Evolutionary conservation across 2,113 vertebrate species (phyloP).

Genomic region (Craseonycteris thonglongyai): DNA sequence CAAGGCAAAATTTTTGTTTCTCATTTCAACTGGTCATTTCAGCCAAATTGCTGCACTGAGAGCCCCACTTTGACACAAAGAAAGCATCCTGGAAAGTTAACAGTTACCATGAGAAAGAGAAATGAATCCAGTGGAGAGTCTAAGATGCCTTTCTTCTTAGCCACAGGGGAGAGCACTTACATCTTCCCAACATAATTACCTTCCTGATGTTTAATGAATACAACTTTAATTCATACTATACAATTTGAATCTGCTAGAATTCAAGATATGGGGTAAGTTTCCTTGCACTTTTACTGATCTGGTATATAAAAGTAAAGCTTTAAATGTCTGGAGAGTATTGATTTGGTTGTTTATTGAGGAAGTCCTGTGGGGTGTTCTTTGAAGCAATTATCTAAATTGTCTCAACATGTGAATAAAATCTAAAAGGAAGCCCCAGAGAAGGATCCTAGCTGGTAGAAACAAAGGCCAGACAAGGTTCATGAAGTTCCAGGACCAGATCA

Average conservation of each 20-base stretch:
- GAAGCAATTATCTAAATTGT: not conserved
- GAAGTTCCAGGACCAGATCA: not conserved
- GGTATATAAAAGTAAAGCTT: not conserved
- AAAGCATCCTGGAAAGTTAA: not conserved
- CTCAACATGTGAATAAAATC: conserved; percentile 7
- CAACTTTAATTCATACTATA: conserved; percentile 41
- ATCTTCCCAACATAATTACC: conserved; percentile 60
- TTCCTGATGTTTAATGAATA: conserved; percentile 64
- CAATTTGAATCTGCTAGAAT: conserved; percentile 44
- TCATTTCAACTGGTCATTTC: not conserved
- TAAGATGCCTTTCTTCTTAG: conserved; percentile 43
- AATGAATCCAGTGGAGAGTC: conserved; percentile 14
- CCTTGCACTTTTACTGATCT: not conserved
- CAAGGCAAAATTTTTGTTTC: not conserved
- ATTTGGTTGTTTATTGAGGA: conserved; percentile 29
- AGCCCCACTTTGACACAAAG: not conserved
- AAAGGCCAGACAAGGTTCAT: not conserved
- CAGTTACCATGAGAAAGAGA: not conserved
- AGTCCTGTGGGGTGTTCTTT: conserved; percentile 8
- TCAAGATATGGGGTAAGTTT: not conserved
- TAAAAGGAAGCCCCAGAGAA: not conserved
- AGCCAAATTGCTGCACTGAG: not conserved
- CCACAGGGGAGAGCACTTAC: conserved; percentile 29
- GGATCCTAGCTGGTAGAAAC: not conserved
- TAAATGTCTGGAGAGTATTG: conserved; percentile 36